Base-by-base conservation (phyloP, 2,888 invertebrate genomes). In the Salticus scenicus region DNA sequence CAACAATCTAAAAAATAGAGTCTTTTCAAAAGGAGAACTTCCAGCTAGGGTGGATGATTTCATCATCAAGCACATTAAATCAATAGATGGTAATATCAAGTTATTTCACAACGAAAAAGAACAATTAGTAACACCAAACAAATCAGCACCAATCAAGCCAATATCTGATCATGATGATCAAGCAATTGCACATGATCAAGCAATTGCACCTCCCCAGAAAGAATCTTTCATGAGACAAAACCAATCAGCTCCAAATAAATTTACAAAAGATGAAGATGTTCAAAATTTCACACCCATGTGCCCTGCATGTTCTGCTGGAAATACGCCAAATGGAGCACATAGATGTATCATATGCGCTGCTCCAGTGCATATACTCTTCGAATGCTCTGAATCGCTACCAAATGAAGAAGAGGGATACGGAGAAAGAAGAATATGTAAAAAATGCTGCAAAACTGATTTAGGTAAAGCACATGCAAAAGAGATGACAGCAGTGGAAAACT, bases 361-460 rank as follows among this genome's bases (percentile, higher is more conserved):
- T 4, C n/a, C 47, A 47, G 47, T 47, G 47, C 47, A 47, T 47
- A 4, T 47, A 17, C n/a, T 47, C 1, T 17, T 0, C n/a, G 4
- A 1, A 47, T 47, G 47, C n/a, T 47, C 47, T 1, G 47, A 47
- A 17, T n/a, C 47, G 17, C n/a, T 47, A 47, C 4, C 47, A 17
- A n/a, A n/a, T n/a, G 47, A 47, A 47, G 47, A 47, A 1, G 47
- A 47, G n/a, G 47, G 47, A 47, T 47, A 47, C 47, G 47, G 47
- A 47, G 47, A 47, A 47, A 47, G n/a, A 4, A 47, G 47, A 47
- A 47, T 47, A 0, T 47, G 47, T 4, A 47, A 47, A 47, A 47
- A 4, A 17, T 47, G 47, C 47, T 1, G 47, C 47, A 47, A 47
- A 47, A 47, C 14, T 17, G 5, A 47, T 17, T 17, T 14, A 17